These are phyloP conservation scores for Bombus pyrosoma DNA, from an alignment of 1,140 invertebrate species.

Conservation along the genomic window DNA sequence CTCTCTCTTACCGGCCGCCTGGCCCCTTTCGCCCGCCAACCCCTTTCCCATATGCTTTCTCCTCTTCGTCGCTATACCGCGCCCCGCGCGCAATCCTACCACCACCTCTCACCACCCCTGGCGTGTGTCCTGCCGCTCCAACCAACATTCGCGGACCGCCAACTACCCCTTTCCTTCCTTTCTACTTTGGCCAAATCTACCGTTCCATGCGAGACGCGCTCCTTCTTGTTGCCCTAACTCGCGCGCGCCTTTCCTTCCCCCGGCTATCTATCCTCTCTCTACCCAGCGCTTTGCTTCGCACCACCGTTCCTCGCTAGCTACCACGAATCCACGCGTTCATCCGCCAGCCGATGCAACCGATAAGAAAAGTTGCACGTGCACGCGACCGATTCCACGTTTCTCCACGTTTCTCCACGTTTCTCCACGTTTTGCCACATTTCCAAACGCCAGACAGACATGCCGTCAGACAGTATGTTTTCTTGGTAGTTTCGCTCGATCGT, in stretches of 20 bases:
- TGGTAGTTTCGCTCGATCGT: background rate
- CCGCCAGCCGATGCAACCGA: constrained; percentile 23
- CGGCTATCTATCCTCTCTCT: background rate
- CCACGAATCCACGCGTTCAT: constrained; percentile 20
- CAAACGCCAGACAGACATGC: background rate
- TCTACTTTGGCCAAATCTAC: constrained; percentile 56
- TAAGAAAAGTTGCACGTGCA: constrained; percentile 21
- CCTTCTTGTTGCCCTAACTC: constrained; percentile 59
- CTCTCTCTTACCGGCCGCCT: constrained; percentile 43
- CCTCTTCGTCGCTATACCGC: constrained; percentile 48
- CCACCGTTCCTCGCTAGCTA: background rate
- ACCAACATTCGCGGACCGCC: constrained; percentile 59
- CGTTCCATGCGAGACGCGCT: constrained; percentile 51
- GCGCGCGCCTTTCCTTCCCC: constrained; percentile 41
- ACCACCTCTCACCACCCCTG: constrained; percentile 39
- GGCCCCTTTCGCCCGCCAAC: constrained; percentile 48
- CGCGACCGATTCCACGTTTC: background rate
- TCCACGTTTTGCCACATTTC: background rate
- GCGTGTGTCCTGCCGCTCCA: constrained; percentile 58
- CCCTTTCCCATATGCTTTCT: constrained; percentile 39
- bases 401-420: background rate
- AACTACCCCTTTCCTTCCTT: constrained; percentile 64
- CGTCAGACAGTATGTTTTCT: background rate
- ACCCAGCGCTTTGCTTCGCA: background rate
- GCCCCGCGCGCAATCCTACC: constrained; percentile 38